Evolutionary conservation across 2,797 vertebrate genomes (phyloP).

Genomic region (Semaprochilodus insignis): DNA sequence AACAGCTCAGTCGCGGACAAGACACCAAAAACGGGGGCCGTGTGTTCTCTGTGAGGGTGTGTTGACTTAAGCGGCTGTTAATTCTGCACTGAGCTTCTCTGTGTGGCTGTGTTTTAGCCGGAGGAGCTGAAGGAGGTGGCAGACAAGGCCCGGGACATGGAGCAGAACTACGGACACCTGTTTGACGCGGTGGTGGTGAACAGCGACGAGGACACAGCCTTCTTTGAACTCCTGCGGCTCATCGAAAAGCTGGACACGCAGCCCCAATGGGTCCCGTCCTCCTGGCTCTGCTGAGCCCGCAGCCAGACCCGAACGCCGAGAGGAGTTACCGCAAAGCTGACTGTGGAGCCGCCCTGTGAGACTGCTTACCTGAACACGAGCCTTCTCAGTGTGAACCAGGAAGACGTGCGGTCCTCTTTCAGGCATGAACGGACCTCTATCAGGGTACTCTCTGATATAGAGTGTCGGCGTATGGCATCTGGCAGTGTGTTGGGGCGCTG

Average conservation of each 20-base stretch:
- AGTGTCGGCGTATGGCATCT: too few species aligned
- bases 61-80: too few species aligned
- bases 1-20: too few species aligned
- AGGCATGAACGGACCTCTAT: neutral
- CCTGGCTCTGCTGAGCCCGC: conserved; percentile 86
- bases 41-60: too few species aligned
- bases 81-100: too few species aligned
- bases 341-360: neutral
- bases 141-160: conserved; percentile 96
- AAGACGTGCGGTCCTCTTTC: neutral
- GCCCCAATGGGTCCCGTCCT: conserved; percentile 96
- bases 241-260: conserved; percentile 95
- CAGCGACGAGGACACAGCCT: conserved; percentile 88
- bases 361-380: neutral
- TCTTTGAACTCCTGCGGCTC: conserved; percentile 88
- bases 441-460: too few species aligned
- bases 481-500: too few species aligned
- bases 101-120: conserved; percentile 74
- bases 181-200: conserved; percentile 92
- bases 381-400: neutral
- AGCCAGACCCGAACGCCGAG: neutral
- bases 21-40: too few species aligned
- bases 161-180: conserved; percentile 91
- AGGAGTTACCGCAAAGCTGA: neutral
- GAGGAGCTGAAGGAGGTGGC: conserved; percentile 93